Evolutionary conservation across 2,797 vertebrate genomes (phyloP).

Genomic region (Sebastes diaconus): DNA sequence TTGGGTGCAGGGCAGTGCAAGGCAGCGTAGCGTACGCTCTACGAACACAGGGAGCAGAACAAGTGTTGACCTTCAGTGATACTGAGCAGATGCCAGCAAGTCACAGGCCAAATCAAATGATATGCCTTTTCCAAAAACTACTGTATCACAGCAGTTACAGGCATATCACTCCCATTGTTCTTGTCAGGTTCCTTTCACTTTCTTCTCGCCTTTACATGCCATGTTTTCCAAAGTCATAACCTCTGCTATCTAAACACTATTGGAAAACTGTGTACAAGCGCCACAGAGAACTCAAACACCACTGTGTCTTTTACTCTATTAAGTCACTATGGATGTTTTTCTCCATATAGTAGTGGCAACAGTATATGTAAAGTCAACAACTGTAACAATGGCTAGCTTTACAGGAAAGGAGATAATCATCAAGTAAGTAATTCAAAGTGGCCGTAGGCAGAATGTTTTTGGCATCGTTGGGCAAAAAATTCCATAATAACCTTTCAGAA

Average conservation of each 20-base stretch:
- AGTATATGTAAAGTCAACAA: slow-evolving; percentile 49
- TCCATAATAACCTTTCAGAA: no score
- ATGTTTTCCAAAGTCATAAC: neutral
- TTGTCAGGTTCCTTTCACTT: slow-evolving; percentile 2
- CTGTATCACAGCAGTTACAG: slow-evolving; percentile 26
- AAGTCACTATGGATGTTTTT: slow-evolving; percentile 60
- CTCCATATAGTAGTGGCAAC: slow-evolving; percentile 15
- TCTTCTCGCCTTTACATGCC: neutral
- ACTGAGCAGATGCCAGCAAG: slow-evolving; percentile 48
- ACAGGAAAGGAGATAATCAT: slow-evolving; percentile 69
- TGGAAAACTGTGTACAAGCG: slow-evolving; percentile 3
- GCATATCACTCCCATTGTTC: slow-evolving; percentile 23
- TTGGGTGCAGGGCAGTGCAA: neutral
- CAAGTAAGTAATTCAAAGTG: slow-evolving; percentile 58
- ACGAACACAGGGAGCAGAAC: slow-evolving; percentile 17
- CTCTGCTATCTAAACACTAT: neutral
- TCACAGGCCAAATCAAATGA: slow-evolving; percentile 45
- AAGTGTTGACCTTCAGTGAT: slow-evolving; percentile 49
- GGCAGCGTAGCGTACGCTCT: neutral
- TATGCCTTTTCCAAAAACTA: slow-evolving; percentile 27
- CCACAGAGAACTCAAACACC: slow-evolving; percentile 12
- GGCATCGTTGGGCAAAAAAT: no score
- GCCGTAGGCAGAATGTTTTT: no score
- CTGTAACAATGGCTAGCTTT: slow-evolving; percentile 66
- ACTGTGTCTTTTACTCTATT: slow-evolving; percentile 28